phyloP scores from a whole-genome alignment of 2,888 invertebrate genomes.

The Microctonus hyperodae region DNA sequence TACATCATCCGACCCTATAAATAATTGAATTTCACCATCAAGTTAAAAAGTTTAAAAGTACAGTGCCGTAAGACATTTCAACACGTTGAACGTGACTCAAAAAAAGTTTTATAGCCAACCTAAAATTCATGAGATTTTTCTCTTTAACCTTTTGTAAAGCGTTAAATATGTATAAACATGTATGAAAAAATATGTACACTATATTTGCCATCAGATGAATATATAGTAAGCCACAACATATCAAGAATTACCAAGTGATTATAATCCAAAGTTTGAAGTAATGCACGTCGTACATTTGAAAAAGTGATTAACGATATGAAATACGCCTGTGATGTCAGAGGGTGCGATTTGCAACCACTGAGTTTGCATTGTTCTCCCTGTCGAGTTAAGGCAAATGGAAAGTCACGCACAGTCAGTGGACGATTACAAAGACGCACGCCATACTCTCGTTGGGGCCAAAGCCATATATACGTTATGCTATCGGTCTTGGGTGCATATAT shows the following conservation, averaged over 20 bases:
- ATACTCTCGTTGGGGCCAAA: conserved; percentile 23
- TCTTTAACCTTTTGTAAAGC: conserved; percentile 13
- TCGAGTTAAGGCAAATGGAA: conserved; percentile 22
- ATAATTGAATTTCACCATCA: conserved; percentile 6
- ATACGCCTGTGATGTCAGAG: conserved; percentile 15
- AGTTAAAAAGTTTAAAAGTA: neutral
- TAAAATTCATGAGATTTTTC: conserved; percentile 12
- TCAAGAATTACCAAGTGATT: conserved; percentile 18
- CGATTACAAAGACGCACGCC: conserved; percentile 30
- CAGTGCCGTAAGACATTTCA: neutral
- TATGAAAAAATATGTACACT: neutral
- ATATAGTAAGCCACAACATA: neutral
- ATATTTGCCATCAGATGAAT: neutral
- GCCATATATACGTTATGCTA: neutral
- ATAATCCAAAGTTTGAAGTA: conserved; percentile 18
- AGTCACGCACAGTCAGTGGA: conserved; percentile 29
- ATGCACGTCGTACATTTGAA: conserved; percentile 12
- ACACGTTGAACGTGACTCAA: neutral
- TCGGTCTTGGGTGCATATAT: conserved; percentile 14
- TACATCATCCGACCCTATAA: neutral
- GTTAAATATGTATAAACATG: neutral
- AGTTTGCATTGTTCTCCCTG: conserved; percentile 28
- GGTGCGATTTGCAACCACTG: conserved; percentile 19
- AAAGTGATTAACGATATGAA: conserved; percentile 26
- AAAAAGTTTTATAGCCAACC: conserved; percentile 1